Evolutionary conservation across 2,888 invertebrate species (phyloP), one percentile per base, ranked within the genome.

Genomic region (Synergus umbraculus): DNA sequence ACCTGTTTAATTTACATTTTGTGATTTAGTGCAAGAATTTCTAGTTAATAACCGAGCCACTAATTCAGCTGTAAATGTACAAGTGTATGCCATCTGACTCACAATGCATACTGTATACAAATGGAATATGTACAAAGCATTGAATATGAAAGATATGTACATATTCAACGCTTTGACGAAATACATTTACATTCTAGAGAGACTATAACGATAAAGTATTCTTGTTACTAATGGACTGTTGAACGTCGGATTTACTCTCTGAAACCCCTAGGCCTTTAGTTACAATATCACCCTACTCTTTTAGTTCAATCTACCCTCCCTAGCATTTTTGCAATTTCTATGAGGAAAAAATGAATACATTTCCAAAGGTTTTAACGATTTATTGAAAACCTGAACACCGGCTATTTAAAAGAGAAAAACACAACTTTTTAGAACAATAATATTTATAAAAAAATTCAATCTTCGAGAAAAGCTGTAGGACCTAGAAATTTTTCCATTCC

Each of bases 91-190:
- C 49, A 49, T 49, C 46, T 49, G 49, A 69, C 49, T 49, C 69
- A 49, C 15, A 46, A 49, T 69, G 46, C 69, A 69, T 69, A 37
- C 22, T 69, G 46, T 69, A 69, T 69, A 49, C 15, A 18, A 18
- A 69, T 69, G 49, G 46, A 69, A 22, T 69, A 69, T 69, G 69
- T 69, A 49, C 69, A 69, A 49, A 69, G 69, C 49, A 49, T 49
- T 49, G 69, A 69, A 46, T 66, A 66, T n/a, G n/a, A 13, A 43
- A 67, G 67, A n/a, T 22, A 29, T 49, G 22, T 49, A 69, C 22
- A 69, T 69, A 69, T 69, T 69, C 49, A 29, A 44, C 5, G 22
- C 29, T 69, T 69, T 49, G 69, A 69, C 49, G 58, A 69, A 67
- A 49, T 49, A 46, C 43, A 66, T 10, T 37, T 37, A 37, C 37